Percentiles rank a stretch among this genome's conserved stretches.
These are phyloP conservation scores for Pangasius larnaudii DNA, from an alignment of 2,797 vertebrate genomes.

Conservation along the genomic window DNA sequence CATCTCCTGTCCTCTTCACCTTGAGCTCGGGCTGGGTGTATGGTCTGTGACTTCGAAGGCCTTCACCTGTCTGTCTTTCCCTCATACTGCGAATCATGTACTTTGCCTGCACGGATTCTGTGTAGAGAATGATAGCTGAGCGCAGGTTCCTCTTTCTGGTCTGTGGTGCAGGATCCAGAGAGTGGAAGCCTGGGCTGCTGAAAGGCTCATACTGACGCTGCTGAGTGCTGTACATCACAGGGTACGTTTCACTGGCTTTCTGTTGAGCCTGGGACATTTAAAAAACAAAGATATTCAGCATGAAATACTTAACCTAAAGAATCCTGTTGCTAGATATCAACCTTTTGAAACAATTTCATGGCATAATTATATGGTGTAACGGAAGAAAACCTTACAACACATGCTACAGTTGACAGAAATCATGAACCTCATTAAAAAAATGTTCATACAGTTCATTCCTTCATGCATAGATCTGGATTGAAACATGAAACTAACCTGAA, in stretches of 20 bases:
- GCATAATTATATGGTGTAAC: background rate
- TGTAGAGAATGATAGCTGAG: constrained; percentile 50
- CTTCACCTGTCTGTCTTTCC: constrained; percentile 7
- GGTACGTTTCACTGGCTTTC: constrained; percentile 60
- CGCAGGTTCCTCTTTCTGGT: constrained; percentile 29
- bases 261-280: constrained; percentile 38
- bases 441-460: background rate
- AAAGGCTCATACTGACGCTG: constrained; percentile 44
- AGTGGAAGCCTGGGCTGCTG: constrained; percentile 51
- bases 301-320: background rate
- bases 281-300: background rate
- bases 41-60: background rate
- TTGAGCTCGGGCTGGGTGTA: constrained; percentile 5
- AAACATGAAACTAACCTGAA: background rate
- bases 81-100: constrained; percentile 18
- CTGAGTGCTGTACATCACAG: constrained; percentile 41
- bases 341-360: background rate
- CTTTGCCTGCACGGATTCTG: constrained; percentile 44
- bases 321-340: background rate
- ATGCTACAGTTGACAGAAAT: background rate
- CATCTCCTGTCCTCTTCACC: background rate
- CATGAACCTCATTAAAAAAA: background rate
- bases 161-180: background rate
- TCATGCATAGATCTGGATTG: background rate
- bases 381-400: background rate